These are phyloP conservation scores for Spea bombifrons DNA, from an alignment of 2,113 vertebrate genomes.

Conservation along the genomic window DNA sequence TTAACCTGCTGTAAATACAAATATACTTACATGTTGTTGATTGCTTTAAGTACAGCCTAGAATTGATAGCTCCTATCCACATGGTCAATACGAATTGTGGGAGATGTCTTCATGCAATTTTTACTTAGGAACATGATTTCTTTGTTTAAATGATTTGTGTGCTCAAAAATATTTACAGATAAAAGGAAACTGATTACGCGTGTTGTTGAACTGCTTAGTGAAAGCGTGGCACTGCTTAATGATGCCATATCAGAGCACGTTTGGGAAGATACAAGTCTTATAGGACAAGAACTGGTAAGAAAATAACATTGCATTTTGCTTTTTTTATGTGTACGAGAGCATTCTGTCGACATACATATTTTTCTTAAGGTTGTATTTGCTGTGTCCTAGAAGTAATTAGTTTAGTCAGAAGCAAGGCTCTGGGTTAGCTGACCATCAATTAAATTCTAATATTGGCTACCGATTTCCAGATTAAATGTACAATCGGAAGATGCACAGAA, in stretches of 20 bases:
- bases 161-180: constrained; percentile 60
- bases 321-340: not conserved
- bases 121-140: too few relatives aligned
- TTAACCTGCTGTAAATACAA: too few relatives aligned
- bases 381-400: not conserved
- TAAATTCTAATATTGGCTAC: constrained; percentile 4
- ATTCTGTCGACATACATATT: too few relatives aligned
- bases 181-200: constrained; percentile 70
- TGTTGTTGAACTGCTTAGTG: constrained; percentile 80
- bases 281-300: constrained; percentile 86
- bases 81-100: too few relatives aligned
- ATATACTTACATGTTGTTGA: too few relatives aligned
- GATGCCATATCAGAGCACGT: constrained; percentile 79
- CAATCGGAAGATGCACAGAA: constrained; percentile 30
- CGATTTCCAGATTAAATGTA: constrained; percentile 20
- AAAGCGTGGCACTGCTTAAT: constrained; percentile 71
- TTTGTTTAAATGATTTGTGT: not conserved
- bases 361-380: not conserved
- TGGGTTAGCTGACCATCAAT: constrained; percentile 7
- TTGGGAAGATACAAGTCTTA: constrained; percentile 87
- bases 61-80: too few relatives aligned
- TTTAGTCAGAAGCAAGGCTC: not conserved
- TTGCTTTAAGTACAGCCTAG: too few relatives aligned
- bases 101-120: too few relatives aligned
- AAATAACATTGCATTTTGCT: constrained; percentile 6